Conservation (phyloP, 2,888 invertebrate genomes). For the Nomada lathburiana region DNA sequence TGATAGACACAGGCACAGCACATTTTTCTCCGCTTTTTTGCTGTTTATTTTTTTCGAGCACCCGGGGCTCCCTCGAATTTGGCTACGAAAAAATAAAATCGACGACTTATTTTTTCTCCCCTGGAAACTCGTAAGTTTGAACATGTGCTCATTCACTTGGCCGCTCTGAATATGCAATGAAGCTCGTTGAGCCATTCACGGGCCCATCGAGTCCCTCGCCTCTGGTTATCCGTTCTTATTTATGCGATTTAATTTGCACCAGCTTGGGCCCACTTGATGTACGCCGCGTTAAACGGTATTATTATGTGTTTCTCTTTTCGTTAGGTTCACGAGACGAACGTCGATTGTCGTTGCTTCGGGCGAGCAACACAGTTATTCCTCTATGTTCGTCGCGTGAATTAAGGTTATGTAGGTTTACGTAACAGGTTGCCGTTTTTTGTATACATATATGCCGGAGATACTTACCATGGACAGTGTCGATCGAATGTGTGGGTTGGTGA, state of each 20-base stretch:
- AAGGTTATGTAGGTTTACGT: no score
- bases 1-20: background rate
- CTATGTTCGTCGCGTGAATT: no score
- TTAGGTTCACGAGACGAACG: no score
- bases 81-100: background rate
- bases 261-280: background rate
- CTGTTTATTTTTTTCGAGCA: background rate
- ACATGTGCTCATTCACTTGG: constrained; percentile 2
- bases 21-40: background rate
- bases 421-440: no score
- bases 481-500: no score
- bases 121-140: background rate
- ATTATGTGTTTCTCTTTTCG: no score
- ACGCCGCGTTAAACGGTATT: background rate
- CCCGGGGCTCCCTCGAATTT: background rate
- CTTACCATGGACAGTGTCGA: no score
- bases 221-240: constrained; percentile 9
- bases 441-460: no score
- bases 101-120: no score
- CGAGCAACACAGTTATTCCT: no score
- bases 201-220: background rate
- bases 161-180: constrained; percentile 11
- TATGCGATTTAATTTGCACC: constrained; percentile 1
- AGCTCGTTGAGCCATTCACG: background rate
- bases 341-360: no score